Evolutionary conservation across 2,888 invertebrate species (phyloP), one percentile per base, ranked within the genome.

Genomic region (Adela reaumurella): DNA sequence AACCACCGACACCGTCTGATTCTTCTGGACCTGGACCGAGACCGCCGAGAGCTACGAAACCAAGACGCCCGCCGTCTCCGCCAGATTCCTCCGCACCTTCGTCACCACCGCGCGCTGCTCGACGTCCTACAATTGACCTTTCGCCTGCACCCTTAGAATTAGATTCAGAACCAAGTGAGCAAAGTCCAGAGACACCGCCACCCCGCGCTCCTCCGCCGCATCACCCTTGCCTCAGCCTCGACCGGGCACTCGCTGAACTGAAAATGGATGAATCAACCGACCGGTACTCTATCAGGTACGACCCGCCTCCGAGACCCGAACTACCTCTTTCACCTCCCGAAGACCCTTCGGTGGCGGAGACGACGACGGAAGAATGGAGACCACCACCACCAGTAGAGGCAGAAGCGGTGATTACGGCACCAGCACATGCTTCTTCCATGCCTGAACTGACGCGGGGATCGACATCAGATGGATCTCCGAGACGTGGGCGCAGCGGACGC

Each of bases 1-100:
- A 93, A 64, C 92, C 92, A 0, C 92, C 92, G 2, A 92, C 92
- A 61, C 90, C 91, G 0, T 89, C 90, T 0, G 91, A 91, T 62
- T 90, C 90, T 55, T 91, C 90, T 0, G 90, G 90, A 1, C 85
- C 86, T 0, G 85, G 86, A 24, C 83, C 83, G 45, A 73, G 86
- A n/a, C 85, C 85, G 0, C 82, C 85, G 5, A 77, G 85, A 49
- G 79, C 80, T 3, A 76, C 82, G 18, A 77, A 83, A 47, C 82
- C 83, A 11, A 76, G 84, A 54, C 63, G 74, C 54, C 69, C 78
- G 16, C 76, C 81, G 0, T 82, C 85, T 0, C 82, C 83, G 1
- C 81, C 49, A 66, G 73, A 76, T 8, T 70, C 82, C 43, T 81
- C 81, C 3, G 82, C 82, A n/a, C 74, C 74, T 54, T 72, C 76